A percentile compares a stretch with the other conserved stretches of the same genome.
phyloP scores from a whole-genome alignment of 35 echinoderm and acorn worm species.

The Lytechinus variegatus region DNA sequence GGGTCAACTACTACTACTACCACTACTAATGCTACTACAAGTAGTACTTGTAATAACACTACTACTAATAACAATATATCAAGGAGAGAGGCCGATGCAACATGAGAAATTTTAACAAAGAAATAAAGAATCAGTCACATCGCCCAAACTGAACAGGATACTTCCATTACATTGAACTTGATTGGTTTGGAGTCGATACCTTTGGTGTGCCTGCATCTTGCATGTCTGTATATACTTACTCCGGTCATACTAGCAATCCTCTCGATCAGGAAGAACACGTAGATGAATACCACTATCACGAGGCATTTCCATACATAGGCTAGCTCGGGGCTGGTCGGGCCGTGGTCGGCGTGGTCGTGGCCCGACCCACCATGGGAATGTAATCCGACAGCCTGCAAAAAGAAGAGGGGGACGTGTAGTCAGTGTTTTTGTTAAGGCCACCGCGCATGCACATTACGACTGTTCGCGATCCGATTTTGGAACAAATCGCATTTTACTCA shows the following conservation, averaged over 20 bases:
- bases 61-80: too few relatives aligned
- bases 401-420: background rate
- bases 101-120: too few relatives aligned
- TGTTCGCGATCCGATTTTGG: too few relatives aligned
- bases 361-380: slow-evolving; percentile 54
- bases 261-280: slow-evolving; percentile 81
- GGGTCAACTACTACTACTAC: too few relatives aligned
- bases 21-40: too few relatives aligned
- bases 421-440: too few relatives aligned
- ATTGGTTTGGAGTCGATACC: background rate
- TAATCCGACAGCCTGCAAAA: slow-evolving; percentile 73
- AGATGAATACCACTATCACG: slow-evolving; percentile 57
- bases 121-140: too few relatives aligned
- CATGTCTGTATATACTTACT: background rate
- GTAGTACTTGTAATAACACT: too few relatives aligned
- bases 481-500: too few relatives aligned
- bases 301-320: slow-evolving; percentile 79
- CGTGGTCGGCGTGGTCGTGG: slow-evolving; percentile 48
- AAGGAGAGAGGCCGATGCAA: too few relatives aligned
- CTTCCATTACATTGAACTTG: slow-evolving; percentile 26
- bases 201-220: background rate
- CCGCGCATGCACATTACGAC: too few relatives aligned
- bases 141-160: too few relatives aligned
- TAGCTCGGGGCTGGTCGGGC: slow-evolving; percentile 50
- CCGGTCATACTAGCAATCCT: background rate